Conservation (phyloP, 2,113 vertebrate species). For the Mugil cephalus region DNA sequence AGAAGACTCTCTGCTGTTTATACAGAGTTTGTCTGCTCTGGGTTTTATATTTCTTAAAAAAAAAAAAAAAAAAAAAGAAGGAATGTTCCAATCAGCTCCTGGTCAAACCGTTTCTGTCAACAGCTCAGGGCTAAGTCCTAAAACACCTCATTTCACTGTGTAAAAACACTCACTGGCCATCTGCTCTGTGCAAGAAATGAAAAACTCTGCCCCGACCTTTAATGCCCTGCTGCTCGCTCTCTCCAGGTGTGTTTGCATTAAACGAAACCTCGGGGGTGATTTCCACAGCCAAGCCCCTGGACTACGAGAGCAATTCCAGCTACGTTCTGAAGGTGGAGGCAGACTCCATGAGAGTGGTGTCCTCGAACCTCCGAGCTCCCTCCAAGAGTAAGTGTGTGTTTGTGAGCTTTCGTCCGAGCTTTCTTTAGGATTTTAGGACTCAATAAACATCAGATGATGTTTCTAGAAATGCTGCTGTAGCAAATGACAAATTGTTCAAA, state of each 20-base stretch:
- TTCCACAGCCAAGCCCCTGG: constrained; percentile 85
- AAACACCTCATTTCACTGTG: neutral
- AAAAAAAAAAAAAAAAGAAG: neutral
- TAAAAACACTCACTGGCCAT: neutral
- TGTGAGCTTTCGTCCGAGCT: neutral
- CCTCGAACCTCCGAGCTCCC: constrained; percentile 88
- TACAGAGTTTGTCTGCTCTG: neutral
- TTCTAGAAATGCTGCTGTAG: too few relatives aligned
- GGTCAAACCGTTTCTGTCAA: neutral
- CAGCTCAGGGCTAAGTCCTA: neutral
- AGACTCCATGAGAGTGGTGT: constrained; percentile 88
- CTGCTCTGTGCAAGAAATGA: neutral
- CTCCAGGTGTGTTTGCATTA: constrained; percentile 86
- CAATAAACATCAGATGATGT: neutral
- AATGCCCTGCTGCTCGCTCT: neutral
- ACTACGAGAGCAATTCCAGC: constrained; percentile 87
- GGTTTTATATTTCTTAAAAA: neutral
- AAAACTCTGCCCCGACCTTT: neutral
- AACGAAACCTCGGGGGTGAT: constrained; percentile 89
- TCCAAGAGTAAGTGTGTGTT: constrained; percentile 88
- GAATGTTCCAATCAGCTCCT: neutral
- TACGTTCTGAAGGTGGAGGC: constrained; percentile 90
- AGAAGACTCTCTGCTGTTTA: constrained; percentile 51
- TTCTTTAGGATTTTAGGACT: constrained; percentile 1
- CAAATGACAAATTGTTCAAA: too few relatives aligned